A percentile compares a stretch with the other conserved stretches of the same genome.
phyloP scores from a whole-genome alignment of 2,113 vertebrate species.

The Oriolus oriolus region DNA sequence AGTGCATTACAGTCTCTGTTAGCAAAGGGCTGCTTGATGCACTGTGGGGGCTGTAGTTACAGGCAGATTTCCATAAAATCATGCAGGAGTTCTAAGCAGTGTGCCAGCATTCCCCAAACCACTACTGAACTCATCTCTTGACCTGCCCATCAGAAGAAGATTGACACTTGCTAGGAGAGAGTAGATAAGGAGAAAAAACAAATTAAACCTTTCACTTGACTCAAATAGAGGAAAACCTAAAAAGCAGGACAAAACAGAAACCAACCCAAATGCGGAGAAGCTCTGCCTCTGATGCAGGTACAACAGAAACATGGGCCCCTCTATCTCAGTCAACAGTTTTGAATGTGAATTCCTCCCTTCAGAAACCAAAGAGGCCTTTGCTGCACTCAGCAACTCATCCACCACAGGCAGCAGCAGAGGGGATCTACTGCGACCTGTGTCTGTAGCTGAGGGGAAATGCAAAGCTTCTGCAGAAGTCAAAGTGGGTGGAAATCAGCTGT shows the following conservation, averaged over 20 bases:
- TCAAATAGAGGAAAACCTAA: background rate
- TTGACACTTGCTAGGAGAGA: background rate
- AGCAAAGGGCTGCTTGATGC: background rate
- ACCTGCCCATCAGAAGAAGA: background rate
- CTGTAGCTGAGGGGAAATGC: background rate
- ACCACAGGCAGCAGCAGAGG: background rate
- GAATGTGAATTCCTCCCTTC: background rate
- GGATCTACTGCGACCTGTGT: background rate
- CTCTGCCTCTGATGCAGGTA: background rate
- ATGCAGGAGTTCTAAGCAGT: background rate
- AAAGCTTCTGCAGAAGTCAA: background rate
- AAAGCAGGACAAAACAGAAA: background rate
- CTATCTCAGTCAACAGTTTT: background rate
- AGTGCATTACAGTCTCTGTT: background rate
- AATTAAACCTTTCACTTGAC: background rate
- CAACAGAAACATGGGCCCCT: background rate
- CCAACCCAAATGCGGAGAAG: background rate
- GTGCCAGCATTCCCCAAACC: background rate
- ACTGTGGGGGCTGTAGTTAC: background rate
- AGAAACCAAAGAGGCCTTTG: background rate
- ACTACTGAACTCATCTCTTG: background rate
- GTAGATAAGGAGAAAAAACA: background rate
- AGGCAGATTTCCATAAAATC: background rate
- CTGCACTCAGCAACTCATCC: background rate
- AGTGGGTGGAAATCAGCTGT: background rate